Evolutionary conservation across 2,113 vertebrate species (phyloP).

Genomic region (Trochalopteron elliotii): DNA sequence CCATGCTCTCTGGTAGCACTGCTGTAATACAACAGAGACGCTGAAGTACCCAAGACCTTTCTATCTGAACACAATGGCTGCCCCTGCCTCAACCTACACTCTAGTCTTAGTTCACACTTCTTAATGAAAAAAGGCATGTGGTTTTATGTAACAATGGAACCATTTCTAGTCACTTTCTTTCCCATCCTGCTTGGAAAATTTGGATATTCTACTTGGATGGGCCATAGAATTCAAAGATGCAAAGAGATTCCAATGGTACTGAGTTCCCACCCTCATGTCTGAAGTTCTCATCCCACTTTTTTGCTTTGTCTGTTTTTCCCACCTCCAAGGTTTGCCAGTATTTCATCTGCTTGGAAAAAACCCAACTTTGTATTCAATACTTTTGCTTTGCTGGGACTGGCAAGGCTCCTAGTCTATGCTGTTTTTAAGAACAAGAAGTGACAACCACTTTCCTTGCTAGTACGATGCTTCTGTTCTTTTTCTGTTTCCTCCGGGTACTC

Average conservation of each 20-base stretch:
- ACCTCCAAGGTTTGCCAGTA: neutral
- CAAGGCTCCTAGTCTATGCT: neutral
- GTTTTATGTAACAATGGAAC: neutral
- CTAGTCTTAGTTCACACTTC: neutral
- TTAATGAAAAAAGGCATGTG: neutral
- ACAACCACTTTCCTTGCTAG: neutral
- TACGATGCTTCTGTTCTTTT: rapidly evolving
- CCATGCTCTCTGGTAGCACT: neutral
- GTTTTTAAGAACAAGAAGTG: neutral
- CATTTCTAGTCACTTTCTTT: neutral
- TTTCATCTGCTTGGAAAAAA: neutral
- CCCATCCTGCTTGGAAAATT: neutral
- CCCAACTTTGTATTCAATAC: neutral
- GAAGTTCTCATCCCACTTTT: neutral
- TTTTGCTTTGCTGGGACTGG: neutral
- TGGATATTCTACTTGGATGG: neutral
- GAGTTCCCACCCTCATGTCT: neutral
- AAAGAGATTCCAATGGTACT: neutral
- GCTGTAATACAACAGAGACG: neutral
- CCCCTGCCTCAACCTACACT: neutral
- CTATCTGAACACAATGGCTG: neutral
- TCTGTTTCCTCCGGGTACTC: neutral
- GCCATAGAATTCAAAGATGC: neutral
- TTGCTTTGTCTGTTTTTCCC: neutral
- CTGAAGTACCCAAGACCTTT: neutral